phyloP scores from a whole-genome alignment of 1,140 invertebrate genomes.

The Heliconius eleuchia region DNA sequence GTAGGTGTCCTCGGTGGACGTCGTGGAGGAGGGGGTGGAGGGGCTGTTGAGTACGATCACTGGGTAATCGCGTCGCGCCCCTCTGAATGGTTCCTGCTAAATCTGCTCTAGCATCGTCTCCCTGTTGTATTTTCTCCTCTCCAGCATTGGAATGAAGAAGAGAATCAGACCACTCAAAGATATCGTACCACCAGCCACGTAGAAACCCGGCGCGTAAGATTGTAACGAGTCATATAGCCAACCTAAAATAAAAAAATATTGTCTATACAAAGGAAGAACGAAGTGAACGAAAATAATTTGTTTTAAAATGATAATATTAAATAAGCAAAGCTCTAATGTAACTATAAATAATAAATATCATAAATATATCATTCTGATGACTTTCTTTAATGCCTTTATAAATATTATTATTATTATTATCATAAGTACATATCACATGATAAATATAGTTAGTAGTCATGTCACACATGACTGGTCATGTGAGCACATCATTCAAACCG shows the following conservation, averaged over 20 bases:
- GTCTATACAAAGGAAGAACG: neutral
- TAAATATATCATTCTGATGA: neutral
- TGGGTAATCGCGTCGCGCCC: constrained; percentile 54
- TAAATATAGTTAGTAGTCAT: constrained; percentile 1
- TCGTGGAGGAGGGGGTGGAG: constrained; percentile 62
- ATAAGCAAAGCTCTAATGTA: neutral
- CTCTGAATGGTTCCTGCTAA: constrained; percentile 64
- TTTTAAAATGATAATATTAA: neutral
- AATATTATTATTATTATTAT: constrained; percentile 5
- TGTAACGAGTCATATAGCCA: constrained; percentile 88
- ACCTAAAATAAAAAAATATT: constrained; percentile 82
- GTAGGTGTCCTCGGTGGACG: constrained; percentile 60
- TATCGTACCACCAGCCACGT: constrained; percentile 91
- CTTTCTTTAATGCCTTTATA: neutral
- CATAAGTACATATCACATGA: neutral
- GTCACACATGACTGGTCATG: neutral
- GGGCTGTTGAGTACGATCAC: constrained; percentile 72
- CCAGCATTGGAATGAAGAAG: constrained; percentile 91
- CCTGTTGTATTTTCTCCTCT: constrained; percentile 74
- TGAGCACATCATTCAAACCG: neutral
- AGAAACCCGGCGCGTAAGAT: constrained; percentile 93
- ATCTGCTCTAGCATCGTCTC: constrained; percentile 63
- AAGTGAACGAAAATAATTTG: too few relatives aligned
- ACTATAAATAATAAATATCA: neutral
- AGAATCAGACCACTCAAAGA: constrained; percentile 93